Evolutionary conservation across 2,888 invertebrate genomes (phyloP), one percentile per base, ranked within the genome.

Genomic region (Melanotus villosus): DNA sequence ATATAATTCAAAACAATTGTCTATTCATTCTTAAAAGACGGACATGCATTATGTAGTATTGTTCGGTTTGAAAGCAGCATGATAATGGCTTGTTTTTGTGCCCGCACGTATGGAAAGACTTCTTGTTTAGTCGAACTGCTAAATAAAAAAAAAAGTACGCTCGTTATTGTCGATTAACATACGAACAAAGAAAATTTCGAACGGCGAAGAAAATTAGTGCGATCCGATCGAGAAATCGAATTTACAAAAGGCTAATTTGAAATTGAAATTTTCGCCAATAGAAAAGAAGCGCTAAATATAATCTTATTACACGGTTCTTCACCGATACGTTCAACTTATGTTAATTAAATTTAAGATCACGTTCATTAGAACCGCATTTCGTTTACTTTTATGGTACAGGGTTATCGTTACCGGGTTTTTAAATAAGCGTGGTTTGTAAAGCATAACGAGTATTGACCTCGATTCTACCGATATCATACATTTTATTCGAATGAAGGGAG

Each of bases 1-100:
- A 71, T 75, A 76, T 75, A 75, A 76, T 73, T 76, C 77, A 76
- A 78, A 78, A 77, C 78, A 78, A 78, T 78, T 77, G 76, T 75
- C 76, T 77, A 78, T 78, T 77, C 78, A 77, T 77, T 76, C 72
- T 73, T 75, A 72, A 69, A 76, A 76, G 77, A 76, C 75, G 74
- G 74, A 71, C 73, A 75, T 77, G 77, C 77, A 78, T 78, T 78
- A 78, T 78, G 76, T 76, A 76, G 75, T 74, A 76, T 75, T 76
- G 78, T 78, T 76, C 75, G 75, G 72, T 74, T 75, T 75, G 74
- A 75, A 78, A 77, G 74, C 76, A 71, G 74, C 74, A 77, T 75
- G 72, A 75, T 78, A 78, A 78, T 78, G 65, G 74, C 69, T 68
- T 71, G 73, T 76, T 74, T 68, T 77, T 75, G 70, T 73, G 65